Base-by-base conservation (phyloP, 1,140 invertebrate genomes). In the Leptoteleia sp. region DNA sequence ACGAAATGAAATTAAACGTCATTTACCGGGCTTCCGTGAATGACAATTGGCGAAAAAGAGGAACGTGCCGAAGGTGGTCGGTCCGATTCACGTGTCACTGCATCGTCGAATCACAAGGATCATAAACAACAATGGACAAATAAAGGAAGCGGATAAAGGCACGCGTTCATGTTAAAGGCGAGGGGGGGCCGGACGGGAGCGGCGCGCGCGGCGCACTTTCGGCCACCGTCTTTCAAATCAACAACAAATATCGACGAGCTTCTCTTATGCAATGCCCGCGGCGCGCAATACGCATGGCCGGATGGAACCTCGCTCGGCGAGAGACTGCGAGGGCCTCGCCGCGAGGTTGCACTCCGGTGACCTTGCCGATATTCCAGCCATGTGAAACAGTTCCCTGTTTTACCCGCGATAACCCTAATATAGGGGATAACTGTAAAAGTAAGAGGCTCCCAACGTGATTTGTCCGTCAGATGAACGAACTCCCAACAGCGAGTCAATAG, bases 311-410 rank as follows among this genome's bases (percentile, higher is more conserved):
- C 61, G 12, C 70, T 59, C 64, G 5, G 15, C 61, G 47, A 50
- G 55, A 65, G 70, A 80, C 77, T 80, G 71, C 71, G 71, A 67
- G 57, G 48, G 62, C 61, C 61, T 54, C 43, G 47, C 52, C 50
- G 62, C 35, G 71, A 80, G 76, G 83, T 84, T 88, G 87, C 87
- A 88, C 85, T 88, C 79, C 62, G 80, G 75, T 89, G 86, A 89
- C 87, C 87, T 89, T 88, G 84, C 85, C 83, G 80, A 87, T 80
- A 62, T 76, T 83, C 79, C 72, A 82, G 68, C 81, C 67, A 85
- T 76, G 76, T 72, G 64, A 84, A 87, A 85, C 84, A 87, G 87
- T 87, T 85, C 61, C 67, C 86, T 87, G 68, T 77, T 83, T 82
- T 88, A 87, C 73, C 86, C 80, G 81, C 85, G 82, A 82, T 85